These are phyloP conservation scores for Sarcophaga rosellei DNA, from an alignment of 2,888 invertebrate genomes.

Conservation along the genomic window DNA sequence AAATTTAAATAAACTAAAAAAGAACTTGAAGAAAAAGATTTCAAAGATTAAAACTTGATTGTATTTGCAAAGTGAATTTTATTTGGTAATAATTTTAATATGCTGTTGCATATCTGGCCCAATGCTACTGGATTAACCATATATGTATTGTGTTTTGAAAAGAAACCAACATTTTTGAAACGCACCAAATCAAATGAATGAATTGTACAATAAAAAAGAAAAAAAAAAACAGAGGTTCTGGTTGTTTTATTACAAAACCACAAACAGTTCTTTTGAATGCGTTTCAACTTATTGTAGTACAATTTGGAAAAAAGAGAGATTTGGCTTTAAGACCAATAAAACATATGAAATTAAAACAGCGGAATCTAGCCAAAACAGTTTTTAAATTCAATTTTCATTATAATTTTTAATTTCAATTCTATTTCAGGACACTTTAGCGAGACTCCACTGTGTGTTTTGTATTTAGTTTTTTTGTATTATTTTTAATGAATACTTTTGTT, in stretches of 20 bases:
- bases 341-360: no score
- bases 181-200: slow-evolving; percentile 48
- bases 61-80: no score
- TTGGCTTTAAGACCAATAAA: not conserved
- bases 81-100: slow-evolving; percentile 10
- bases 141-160: not conserved
- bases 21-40: slow-evolving; percentile 9
- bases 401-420: not conserved
- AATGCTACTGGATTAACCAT: slow-evolving; percentile 14
- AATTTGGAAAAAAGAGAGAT: no score
- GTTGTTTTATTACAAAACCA: slow-evolving; percentile 42
- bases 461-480: slow-evolving; percentile 38
- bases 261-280: slow-evolving; percentile 37
- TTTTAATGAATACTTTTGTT: slow-evolving; percentile 55
- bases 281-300: not conserved
- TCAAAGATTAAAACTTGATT: not conserved
- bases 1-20: not conserved
- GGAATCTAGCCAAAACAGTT: no score
- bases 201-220: not conserved
- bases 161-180: slow-evolving; percentile 51
- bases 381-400: no score
- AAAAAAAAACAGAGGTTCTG: slow-evolving; percentile 14
- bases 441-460: slow-evolving; percentile 25
- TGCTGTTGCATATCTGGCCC: not conserved
- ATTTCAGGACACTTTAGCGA: slow-evolving; percentile 10